phyloP scores from a whole-genome alignment of 2,888 invertebrate species.

The Callyntrura guangdongensis region DNA sequence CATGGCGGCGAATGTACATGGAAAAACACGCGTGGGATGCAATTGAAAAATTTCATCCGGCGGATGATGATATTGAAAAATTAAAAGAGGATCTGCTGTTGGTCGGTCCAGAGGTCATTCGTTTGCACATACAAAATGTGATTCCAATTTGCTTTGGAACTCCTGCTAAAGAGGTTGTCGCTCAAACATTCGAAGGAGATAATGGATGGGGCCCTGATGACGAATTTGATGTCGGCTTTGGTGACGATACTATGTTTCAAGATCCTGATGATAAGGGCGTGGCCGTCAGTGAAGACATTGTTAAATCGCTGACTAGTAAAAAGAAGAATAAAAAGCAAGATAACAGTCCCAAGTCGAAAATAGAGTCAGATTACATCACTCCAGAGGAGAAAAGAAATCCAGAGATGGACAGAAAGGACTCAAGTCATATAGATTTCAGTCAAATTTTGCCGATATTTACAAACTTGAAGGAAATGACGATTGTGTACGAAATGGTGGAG shows the following conservation, averaged over 20 bases:
- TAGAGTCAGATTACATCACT: slow-evolving; percentile 47
- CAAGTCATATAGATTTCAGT: slow-evolving; percentile 82
- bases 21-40: slow-evolving; percentile 81
- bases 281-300: slow-evolving; percentile 60
- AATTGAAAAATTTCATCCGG: slow-evolving; percentile 83
- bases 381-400: slow-evolving; percentile 57
- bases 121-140: slow-evolving; percentile 80
- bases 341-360: not conserved
- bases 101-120: slow-evolving; percentile 75
- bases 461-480: slow-evolving; percentile 80
- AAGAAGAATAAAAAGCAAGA: slow-evolving; percentile 46
- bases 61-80: slow-evolving; percentile 75
- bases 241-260: slow-evolving; percentile 62
- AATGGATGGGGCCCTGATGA: slow-evolving; percentile 63
- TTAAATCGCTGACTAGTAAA: slow-evolving; percentile 48
- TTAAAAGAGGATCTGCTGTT: slow-evolving; percentile 79
- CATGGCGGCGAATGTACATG: slow-evolving; percentile 81
- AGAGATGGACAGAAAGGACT: slow-evolving; percentile 71
- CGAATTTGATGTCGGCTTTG: slow-evolving; percentile 72
- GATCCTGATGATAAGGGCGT: slow-evolving; percentile 60
- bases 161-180: slow-evolving; percentile 74
- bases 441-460: slow-evolving; percentile 79
- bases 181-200: slow-evolving; percentile 71
- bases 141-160: slow-evolving; percentile 84
- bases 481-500: slow-evolving; percentile 82